Evolutionary conservation across 2,797 vertebrate species (phyloP).

Genomic region (Argyrosomus regius): DNA sequence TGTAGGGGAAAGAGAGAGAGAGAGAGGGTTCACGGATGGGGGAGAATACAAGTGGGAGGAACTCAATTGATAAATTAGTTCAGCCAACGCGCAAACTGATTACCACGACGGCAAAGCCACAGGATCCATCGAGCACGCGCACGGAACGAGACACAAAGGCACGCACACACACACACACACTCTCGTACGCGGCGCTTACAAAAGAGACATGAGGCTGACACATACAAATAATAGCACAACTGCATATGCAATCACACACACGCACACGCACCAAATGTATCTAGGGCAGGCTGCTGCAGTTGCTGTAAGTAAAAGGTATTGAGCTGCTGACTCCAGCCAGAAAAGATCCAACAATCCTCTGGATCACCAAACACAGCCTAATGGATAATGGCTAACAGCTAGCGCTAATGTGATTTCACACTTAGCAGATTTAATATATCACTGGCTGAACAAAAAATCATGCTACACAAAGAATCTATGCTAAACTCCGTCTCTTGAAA

Average conservation of each 20-base stretch:
- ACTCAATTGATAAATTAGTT: slow-evolving; percentile 87
- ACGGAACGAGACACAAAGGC: slow-evolving; percentile 64
- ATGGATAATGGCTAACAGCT: slow-evolving; percentile 80
- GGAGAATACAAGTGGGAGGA: slow-evolving; percentile 84
- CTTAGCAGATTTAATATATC: slow-evolving; percentile 76
- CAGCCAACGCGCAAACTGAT: slow-evolving; percentile 85
- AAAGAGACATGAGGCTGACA: slow-evolving; percentile 68
- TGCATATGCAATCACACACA: slow-evolving; percentile 59
- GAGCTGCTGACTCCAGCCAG: slow-evolving; percentile 84
- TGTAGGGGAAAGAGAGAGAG: slow-evolving; percentile 50
- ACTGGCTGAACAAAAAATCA: slow-evolving; percentile 61
- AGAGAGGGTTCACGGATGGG: slow-evolving; percentile 75
- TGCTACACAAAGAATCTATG: slow-evolving; percentile 52
- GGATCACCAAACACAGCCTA: slow-evolving; percentile 77
- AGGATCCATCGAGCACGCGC: slow-evolving; percentile 70
- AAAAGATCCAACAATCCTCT: slow-evolving; percentile 83
- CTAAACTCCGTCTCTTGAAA: slow-evolving; percentile 46
- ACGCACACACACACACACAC: slow-evolving; percentile 35
- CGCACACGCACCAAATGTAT: slow-evolving; percentile 71
- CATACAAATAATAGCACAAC: slow-evolving; percentile 64
- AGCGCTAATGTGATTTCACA: slow-evolving; percentile 82
- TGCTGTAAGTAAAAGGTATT: slow-evolving; percentile 85
- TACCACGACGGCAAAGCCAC: slow-evolving; percentile 79
- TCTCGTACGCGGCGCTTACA: slow-evolving; percentile 49
- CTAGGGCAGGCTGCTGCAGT: slow-evolving; percentile 81